phyloP scores from a whole-genome alignment of 2,113 vertebrate genomes.

The Ciconia maguari region DNA sequence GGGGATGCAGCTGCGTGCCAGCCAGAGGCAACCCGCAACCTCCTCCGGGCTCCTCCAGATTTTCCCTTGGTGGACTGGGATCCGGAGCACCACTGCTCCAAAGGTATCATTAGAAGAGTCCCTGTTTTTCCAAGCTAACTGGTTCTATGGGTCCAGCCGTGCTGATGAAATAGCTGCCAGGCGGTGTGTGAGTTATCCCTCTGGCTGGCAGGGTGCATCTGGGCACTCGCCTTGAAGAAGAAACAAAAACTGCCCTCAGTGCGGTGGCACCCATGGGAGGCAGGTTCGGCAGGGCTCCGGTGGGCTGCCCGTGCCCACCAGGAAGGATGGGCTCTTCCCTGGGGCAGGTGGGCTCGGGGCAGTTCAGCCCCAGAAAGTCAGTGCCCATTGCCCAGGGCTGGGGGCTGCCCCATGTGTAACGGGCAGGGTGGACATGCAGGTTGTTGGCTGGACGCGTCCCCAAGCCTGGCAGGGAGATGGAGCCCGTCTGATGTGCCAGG shows the following conservation, averaged over 20 bases:
- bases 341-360: background rate
- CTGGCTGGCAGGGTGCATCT: slow-evolving; percentile 20
- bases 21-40: background rate
- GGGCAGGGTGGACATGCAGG: background rate
- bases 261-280: accelerated
- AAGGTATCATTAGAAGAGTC: slow-evolving; percentile 59
- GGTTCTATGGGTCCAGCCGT: slow-evolving; percentile 38
- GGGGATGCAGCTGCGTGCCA: background rate
- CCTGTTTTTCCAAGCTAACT: slow-evolving; percentile 63
- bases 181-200: slow-evolving; percentile 25
- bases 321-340: background rate
- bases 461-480: background rate
- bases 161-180: slow-evolving; percentile 52
- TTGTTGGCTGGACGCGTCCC: background rate
- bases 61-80: background rate
- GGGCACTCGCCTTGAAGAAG: background rate
- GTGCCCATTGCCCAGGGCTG: no score
- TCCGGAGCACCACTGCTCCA: background rate
- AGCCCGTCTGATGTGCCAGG: background rate
- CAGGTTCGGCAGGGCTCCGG: background rate
- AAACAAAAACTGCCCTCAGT: background rate
- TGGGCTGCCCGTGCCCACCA: background rate
- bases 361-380: background rate
- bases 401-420: background rate
- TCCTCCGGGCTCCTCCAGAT: background rate